A percentile compares a stretch with the other conserved stretches of the same genome.
These are phyloP conservation scores for Sardinella longiceps DNA, from an alignment of 2,797 vertebrate species.

Conservation along the genomic window DNA sequence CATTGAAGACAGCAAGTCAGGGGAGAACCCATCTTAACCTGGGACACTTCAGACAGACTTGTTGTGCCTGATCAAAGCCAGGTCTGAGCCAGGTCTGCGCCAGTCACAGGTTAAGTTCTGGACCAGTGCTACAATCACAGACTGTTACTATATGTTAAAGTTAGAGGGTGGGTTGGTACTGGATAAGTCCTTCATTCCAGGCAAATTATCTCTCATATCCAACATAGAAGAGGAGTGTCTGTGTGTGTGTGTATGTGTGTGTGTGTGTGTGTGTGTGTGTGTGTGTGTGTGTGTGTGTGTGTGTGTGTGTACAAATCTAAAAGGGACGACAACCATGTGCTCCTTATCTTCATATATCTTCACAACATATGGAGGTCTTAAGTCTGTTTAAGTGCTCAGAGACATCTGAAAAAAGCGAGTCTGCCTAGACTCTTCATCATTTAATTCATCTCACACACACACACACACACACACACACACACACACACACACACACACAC, in stretches of 20 bases:
- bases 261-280: slow-evolving; percentile 31
- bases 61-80: background rate
- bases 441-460: background rate
- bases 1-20: background rate
- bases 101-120: background rate
- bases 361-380: slow-evolving; percentile 1
- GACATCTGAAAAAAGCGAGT: too few relatives aligned
- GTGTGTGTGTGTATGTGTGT: too few relatives aligned
- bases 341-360: background rate
- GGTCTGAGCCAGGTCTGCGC: too few relatives aligned
- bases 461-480: too few relatives aligned
- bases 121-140: background rate
- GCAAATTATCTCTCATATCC: background rate
- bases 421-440: background rate
- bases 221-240: background rate
- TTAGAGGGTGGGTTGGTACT: background rate
- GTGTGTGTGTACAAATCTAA: background rate
- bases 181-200: background rate
- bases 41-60: background rate
- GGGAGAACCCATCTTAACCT: background rate
- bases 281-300: background rate
- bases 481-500: background rate
- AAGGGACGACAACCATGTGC: background rate
- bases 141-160: background rate
- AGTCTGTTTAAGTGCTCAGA: too few relatives aligned